Evolutionary conservation across 2,113 vertebrate species (phyloP), one percentile per base, ranked within the genome.

Genomic region (Perognathus longimembris): DNA sequence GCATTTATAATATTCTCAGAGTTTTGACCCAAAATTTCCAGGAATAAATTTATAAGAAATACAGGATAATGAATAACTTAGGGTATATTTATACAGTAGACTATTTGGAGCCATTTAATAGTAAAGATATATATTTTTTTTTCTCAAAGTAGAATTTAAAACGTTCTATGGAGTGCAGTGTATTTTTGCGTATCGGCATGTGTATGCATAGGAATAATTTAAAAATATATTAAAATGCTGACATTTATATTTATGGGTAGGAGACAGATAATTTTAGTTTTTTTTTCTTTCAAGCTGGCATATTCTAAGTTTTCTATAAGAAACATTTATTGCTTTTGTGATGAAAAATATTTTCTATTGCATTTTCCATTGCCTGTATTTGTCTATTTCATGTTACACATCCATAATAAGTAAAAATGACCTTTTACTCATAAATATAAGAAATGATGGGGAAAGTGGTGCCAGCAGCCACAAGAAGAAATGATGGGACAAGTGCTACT

Each of bases 61-160:
- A 30, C 11, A 94, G 20, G 7, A 71, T 28, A 91, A 85, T 71
- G 26, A 32, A 15, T 69, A 79, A 21, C 28, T 32, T 85, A 15
- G 40, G 10, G 20, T 36, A 42, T 2, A 63, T 3, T 9, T 57
- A 38, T 28, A 59, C 1, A 34, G 26, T 32, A 75, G 50, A 42
- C 75, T 42, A 42, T 28, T 57, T 28, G 32, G 38, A 22, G 8
- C 26, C 32, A 42, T 76, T 42, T 76, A 26, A 64, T 40, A 71
- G 66, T 70, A 26, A 86, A 5, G 7, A 59, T 40, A 17, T 57
- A 32, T 14, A 26, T 63, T 38, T 24, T 57, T 10, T 4, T 63
- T 71, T 50, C 9, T 88, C 78, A 85, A 69, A 69, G n/a, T 42
- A 45, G 11, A 93, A 79, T 64, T 81, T 90, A 75, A 77, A 69